A percentile compares a stretch with the other conserved stretches of the same genome.
These are phyloP conservation scores for Scaptomyza reducta DNA, from an alignment of 2,888 invertebrate species.

Conservation along the genomic window DNA sequence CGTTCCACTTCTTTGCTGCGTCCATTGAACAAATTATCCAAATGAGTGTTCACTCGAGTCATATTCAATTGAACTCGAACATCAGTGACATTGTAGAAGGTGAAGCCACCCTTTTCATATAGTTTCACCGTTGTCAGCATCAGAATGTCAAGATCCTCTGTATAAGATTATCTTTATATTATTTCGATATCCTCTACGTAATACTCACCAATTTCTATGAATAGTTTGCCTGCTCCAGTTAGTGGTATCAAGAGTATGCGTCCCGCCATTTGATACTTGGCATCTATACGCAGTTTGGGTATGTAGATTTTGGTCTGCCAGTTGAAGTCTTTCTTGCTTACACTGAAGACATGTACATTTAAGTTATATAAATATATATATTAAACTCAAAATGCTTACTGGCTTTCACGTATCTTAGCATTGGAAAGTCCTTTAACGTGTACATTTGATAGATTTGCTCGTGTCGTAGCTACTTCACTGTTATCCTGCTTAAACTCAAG, in stretches of 20 bases:
- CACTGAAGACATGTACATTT: constrained; percentile 83
- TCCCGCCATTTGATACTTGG: constrained; percentile 88
- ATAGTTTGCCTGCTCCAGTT: constrained; percentile 87
- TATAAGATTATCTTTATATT: not conserved
- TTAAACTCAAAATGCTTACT: constrained; percentile 84
- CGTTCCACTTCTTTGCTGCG: constrained; percentile 85
- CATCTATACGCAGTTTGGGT: constrained; percentile 88
- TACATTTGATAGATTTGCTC: constrained; percentile 88
- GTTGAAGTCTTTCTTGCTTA: constrained; percentile 87
- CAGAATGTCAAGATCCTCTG: constrained; percentile 88
- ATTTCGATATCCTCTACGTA: not conserved
- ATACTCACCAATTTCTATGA: constrained; percentile 88
- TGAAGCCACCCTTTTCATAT: constrained; percentile 86
- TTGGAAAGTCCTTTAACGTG: constrained; percentile 87
- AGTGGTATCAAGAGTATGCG: constrained; percentile 88
- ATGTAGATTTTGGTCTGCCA: constrained; percentile 88
- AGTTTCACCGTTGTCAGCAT: constrained; percentile 87
- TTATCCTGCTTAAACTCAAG: constrained; percentile 89
- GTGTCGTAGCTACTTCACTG: constrained; percentile 89
- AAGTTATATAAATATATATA: too few species aligned
- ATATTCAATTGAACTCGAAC: constrained; percentile 87
- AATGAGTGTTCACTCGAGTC: constrained; percentile 87
- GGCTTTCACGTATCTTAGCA: constrained; percentile 87
- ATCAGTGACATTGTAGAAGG: constrained; percentile 88
- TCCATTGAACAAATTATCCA: constrained; percentile 87